Percentiles rank a stretch among this genome's conserved stretches.
phyloP scores from a whole-genome alignment of 1,140 invertebrate genomes.

The Orchestia grillus region DNA sequence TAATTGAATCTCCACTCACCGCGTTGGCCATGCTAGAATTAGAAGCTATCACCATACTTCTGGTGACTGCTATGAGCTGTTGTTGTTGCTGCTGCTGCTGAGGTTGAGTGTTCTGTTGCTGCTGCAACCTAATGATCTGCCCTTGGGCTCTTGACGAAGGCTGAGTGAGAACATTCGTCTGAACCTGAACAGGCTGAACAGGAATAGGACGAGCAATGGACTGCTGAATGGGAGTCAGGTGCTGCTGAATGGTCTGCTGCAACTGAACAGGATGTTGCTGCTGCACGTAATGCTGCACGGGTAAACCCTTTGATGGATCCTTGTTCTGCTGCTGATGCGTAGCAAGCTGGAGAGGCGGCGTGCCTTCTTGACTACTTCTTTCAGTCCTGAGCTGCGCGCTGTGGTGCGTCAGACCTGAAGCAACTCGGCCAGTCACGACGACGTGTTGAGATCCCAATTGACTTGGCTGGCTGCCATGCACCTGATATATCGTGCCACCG shows the following conservation, averaged over 20 bases:
- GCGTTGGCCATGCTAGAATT: neutral
- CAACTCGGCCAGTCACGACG: conserved; percentile 54
- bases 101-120: conserved; percentile 40
- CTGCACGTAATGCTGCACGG: conserved; percentile 18
- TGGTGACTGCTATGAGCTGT: conserved; percentile 32
- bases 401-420: conserved; percentile 46
- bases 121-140: conserved; percentile 23
- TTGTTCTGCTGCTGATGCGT: conserved; percentile 34
- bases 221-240: conserved; percentile 42
- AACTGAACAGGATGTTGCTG: conserved; percentile 18
- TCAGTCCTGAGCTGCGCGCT: conserved; percentile 58
- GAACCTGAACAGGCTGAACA: conserved; percentile 60
- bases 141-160: conserved; percentile 24
- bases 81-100: conserved; percentile 59
- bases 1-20: neutral
- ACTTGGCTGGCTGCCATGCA: conserved; percentile 33
- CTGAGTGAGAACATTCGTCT: conserved; percentile 60
- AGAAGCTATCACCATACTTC: conserved; percentile 37
- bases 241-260: conserved; percentile 59
- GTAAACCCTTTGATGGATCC: neutral
- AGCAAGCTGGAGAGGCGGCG: conserved; percentile 35
- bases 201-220: conserved; percentile 55
- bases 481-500: conserved; percentile 56
- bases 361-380: conserved; percentile 50
- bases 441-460: conserved; percentile 18